Percentiles rank a stretch among this genome's conserved stretches.
Evolutionary conservation across 53 echinoderm and acorn worm species (phyloP).

Genomic region (Antedon mediterranea): DNA sequence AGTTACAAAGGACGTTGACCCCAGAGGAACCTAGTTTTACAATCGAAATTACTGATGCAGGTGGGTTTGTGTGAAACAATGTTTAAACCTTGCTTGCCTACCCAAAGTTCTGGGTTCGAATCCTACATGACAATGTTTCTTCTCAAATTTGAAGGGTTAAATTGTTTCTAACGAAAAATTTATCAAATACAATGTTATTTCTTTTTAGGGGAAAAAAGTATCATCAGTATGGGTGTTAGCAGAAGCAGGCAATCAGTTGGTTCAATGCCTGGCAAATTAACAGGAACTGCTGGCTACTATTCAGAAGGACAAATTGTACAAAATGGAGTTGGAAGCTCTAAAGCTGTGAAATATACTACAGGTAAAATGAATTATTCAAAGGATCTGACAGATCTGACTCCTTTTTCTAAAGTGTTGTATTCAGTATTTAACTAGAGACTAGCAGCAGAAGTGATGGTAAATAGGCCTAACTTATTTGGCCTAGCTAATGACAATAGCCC

Average conservation of each 20-base stretch:
- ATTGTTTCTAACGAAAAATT: no score
- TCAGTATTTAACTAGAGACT: no score
- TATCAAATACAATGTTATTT: not conserved
- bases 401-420: no score
- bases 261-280: slow-evolving; percentile 43
- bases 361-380: slow-evolving; percentile 13
- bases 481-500: no score
- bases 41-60: slow-evolving; percentile 48
- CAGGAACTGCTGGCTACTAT: slow-evolving; percentile 62
- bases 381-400: not conserved
- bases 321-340: slow-evolving; percentile 24
- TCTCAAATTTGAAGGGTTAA: no score
- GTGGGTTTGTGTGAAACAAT: slow-evolving; percentile 14
- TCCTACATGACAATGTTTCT: no score
- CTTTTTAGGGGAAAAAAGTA: slow-evolving; percentile 39
- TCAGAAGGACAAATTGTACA: slow-evolving; percentile 26
- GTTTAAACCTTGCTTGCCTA: no score
- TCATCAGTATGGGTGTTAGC: slow-evolving; percentile 64
- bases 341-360: slow-evolving; percentile 22
- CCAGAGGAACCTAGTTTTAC: slow-evolving; percentile 63
- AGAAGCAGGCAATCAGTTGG: slow-evolving; percentile 67
- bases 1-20: slow-evolving; percentile 51
- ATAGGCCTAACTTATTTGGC: no score
- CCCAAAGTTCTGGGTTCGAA: no score
- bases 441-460: no score